Conservation (phyloP, 2,888 invertebrate genomes). For the Spodoptera picta region DNA sequence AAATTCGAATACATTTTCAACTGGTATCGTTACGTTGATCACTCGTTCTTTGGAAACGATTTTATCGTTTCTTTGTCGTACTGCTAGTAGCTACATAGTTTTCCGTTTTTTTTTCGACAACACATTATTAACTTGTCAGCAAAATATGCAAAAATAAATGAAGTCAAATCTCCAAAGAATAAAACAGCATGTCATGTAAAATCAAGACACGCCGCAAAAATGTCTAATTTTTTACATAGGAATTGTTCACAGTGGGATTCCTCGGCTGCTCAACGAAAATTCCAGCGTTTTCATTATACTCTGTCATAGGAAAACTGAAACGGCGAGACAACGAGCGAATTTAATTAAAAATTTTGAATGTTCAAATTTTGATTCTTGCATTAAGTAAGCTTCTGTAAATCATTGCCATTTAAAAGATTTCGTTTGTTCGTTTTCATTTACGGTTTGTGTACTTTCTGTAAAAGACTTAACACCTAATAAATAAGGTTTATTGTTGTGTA, state of each 20-base stretch:
- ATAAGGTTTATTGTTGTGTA: background rate
- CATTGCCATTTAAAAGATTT: conserved; percentile 18
- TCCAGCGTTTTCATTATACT: conserved; percentile 78
- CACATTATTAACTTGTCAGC: background rate
- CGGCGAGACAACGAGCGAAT: conserved; percentile 71
- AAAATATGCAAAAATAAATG: conserved; percentile 21
- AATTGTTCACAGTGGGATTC: conserved; percentile 65
- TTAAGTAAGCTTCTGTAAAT: conserved; percentile 30
- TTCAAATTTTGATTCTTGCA: conserved; percentile 55
- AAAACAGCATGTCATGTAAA: conserved; percentile 61
- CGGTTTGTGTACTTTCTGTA: background rate
- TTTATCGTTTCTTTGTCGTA: background rate
- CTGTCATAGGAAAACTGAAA: conserved; percentile 78
- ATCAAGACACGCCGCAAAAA: conserved; percentile 69
- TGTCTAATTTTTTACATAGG: conserved; percentile 64
- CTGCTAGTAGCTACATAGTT: background rate
- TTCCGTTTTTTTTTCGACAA: conserved; percentile 1
- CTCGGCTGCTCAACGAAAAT: conserved; percentile 66
- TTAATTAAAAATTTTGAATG: conserved; percentile 76
- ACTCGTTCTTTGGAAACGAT: background rate
- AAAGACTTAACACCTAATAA: background rate
- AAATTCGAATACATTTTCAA: conserved; percentile 13
- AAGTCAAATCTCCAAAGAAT: conserved; percentile 18
- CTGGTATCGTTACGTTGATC: conserved; percentile 12
- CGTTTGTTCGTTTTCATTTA: conserved; percentile 3